A percentile compares a stretch with the other conserved stretches of the same genome.
These are phyloP conservation scores for Xiphophorus hellerii DNA, from an alignment of 2,113 vertebrate genomes.

Conservation along the genomic window DNA sequence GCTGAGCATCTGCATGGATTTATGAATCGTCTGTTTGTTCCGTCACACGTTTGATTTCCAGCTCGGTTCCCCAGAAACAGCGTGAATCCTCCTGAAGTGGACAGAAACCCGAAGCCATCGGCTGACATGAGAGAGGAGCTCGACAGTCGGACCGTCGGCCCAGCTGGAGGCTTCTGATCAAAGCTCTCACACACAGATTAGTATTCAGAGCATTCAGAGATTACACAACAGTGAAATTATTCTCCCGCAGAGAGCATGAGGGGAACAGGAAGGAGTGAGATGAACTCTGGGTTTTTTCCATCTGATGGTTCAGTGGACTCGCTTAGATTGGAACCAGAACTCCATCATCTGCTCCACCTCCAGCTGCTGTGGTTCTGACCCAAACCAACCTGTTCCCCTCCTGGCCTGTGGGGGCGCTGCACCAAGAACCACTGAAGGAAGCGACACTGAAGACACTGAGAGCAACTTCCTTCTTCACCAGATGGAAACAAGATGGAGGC, in stretches of 20 bases:
- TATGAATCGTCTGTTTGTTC: neutral
- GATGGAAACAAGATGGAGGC: no score
- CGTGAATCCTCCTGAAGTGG: neutral
- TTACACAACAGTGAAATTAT: neutral
- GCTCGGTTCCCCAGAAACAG: neutral
- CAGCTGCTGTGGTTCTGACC: no score
- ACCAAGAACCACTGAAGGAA: no score
- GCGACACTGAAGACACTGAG: no score
- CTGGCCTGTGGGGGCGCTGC: no score
- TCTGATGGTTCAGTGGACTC: no score
- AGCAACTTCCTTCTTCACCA: no score
- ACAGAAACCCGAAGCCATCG: neutral
- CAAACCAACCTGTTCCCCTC: no score
- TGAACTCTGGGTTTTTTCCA: neutral
- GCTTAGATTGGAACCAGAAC: no score
- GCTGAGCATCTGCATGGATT: no score
- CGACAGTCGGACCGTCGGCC: neutral
- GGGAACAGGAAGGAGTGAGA: neutral
- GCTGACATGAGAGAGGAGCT: neutral
- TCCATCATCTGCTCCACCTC: no score
- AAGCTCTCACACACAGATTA: slow-evolving; percentile 6
- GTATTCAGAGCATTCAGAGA: neutral
- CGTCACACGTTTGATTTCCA: neutral
- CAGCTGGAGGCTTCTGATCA: slow-evolving; percentile 18
- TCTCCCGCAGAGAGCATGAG: neutral